Conservation (phyloP, 1,140 invertebrate species). For the Camponotus floridanus region DNA sequence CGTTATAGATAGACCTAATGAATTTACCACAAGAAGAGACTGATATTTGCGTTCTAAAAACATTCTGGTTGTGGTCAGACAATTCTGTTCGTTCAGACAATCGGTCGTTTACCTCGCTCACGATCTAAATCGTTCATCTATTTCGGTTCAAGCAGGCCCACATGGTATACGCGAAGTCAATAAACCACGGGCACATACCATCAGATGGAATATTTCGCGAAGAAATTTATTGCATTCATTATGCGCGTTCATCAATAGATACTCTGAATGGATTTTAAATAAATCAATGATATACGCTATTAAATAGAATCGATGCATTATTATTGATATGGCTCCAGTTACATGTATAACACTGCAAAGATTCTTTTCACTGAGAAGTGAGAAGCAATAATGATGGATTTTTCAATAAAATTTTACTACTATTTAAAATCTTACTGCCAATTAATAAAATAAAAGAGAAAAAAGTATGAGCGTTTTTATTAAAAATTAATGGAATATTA, state of each 20-base stretch:
- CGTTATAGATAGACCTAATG: slow-evolving; percentile 50
- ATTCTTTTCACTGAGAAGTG: too few relatives aligned
- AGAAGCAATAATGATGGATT: too few relatives aligned
- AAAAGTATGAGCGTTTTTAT: too few relatives aligned
- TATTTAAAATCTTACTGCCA: too few relatives aligned
- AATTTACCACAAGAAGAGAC: slow-evolving; percentile 50
- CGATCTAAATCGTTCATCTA: slow-evolving; percentile 63
- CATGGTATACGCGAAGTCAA: slow-evolving; percentile 16
- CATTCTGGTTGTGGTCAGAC: slow-evolving; percentile 6
- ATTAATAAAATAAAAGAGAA: too few relatives aligned
- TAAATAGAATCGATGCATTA: too few relatives aligned
- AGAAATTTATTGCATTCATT: background rate
- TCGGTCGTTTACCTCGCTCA: slow-evolving; percentile 71
- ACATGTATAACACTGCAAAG: too few relatives aligned
- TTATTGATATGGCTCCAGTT: too few relatives aligned
- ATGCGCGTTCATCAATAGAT: background rate
- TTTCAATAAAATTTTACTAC: too few relatives aligned
- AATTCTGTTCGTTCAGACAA: slow-evolving; percentile 51
- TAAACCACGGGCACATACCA: slow-evolving; percentile 14
- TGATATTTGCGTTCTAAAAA: slow-evolving; percentile 65
- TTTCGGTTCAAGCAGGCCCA: slow-evolving; percentile 48
- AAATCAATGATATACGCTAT: background rate
- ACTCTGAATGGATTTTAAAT: background rate
- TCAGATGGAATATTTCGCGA: slow-evolving; percentile 23
- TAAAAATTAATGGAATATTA: too few relatives aligned